Conservation (phyloP, 1,140 invertebrate genomes). For the Drosophila athabasca region DNA sequence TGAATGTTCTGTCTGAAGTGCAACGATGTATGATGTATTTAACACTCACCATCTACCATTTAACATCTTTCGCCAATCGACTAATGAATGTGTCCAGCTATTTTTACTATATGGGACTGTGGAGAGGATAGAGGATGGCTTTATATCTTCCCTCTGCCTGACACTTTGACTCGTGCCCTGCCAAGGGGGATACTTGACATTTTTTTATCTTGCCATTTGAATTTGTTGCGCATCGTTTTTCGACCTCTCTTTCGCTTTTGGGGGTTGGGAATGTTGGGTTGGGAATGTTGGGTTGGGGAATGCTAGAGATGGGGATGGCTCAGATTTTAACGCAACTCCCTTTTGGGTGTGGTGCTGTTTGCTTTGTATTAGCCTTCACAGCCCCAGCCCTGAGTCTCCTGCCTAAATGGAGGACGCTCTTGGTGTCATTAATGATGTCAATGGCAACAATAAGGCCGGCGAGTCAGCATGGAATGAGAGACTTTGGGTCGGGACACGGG, state of each 20-base stretch:
- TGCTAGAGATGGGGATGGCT: not conserved
- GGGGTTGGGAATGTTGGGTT: too few relatives aligned
- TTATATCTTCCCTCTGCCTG: constrained; percentile 11
- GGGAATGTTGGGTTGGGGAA: too few relatives aligned
- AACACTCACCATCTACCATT: too few relatives aligned
- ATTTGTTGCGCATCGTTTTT: constrained; percentile 68
- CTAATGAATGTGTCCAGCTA: too few relatives aligned
- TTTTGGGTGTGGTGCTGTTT: constrained; percentile 43
- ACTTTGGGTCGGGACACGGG: constrained; percentile 23
- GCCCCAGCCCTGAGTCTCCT: constrained; percentile 14
- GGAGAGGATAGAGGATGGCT: too few relatives aligned
- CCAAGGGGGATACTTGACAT: constrained; percentile 54
- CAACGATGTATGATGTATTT: too few relatives aligned
- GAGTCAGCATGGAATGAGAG: not conserved
- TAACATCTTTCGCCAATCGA: too few relatives aligned
- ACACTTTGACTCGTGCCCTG: not conserved
- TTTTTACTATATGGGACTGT: too few relatives aligned
- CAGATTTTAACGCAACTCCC: constrained; percentile 39
- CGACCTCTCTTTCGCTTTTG: not conserved
- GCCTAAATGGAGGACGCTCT: constrained; percentile 74
- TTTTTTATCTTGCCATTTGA: constrained; percentile 71
- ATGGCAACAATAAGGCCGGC: constrained; percentile 63
- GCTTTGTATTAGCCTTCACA: constrained; percentile 50
- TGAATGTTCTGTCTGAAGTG: too few relatives aligned
- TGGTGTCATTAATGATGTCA: constrained; percentile 79